These are phyloP conservation scores for Anas georgica DNA, from an alignment of 2,797 vertebrate genomes.

Conservation along the genomic window DNA sequence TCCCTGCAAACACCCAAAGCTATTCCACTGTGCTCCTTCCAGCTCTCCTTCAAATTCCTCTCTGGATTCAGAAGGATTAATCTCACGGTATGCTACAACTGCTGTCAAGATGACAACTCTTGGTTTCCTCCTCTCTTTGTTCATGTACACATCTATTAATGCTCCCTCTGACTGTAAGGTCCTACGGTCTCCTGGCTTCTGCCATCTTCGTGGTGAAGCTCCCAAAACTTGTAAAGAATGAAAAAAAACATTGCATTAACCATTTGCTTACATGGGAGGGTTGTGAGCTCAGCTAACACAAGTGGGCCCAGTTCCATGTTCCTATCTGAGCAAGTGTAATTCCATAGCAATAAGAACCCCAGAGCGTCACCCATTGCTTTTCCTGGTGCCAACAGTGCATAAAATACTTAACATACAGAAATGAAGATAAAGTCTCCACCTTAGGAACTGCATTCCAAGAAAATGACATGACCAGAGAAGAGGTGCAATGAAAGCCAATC, in stretches of 20 bases:
- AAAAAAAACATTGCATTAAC: not conserved
- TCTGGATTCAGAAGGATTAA: constrained; percentile 21
- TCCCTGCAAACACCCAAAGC: not conserved
- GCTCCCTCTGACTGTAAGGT: not conserved
- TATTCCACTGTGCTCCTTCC: not conserved
- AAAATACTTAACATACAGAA: not conserved
- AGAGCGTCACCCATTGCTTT: not conserved
- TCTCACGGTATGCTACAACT: not conserved
- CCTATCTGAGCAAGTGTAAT: not conserved
- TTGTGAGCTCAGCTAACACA: not conserved
- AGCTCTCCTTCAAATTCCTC: not conserved
- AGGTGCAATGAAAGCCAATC: not conserved
- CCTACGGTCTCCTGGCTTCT: not conserved
- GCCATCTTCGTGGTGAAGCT: not conserved
- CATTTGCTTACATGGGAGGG: not conserved
- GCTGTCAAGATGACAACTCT: constrained; percentile 1
- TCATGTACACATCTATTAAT: not conserved
- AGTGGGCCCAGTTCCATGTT: not conserved
- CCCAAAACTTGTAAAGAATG: not conserved
- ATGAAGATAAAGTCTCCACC: not conserved
- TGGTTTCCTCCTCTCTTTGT: not conserved
- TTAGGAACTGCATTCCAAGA: constrained; percentile 28
- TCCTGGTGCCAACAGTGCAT: not conserved
- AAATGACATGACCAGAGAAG: constrained; percentile 1
- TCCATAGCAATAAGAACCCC: not conserved